A percentile compares a stretch with the other conserved stretches of the same genome.
phyloP scores from a whole-genome alignment of 2,888 invertebrate species.

The Allolobophora icterica region DNA sequence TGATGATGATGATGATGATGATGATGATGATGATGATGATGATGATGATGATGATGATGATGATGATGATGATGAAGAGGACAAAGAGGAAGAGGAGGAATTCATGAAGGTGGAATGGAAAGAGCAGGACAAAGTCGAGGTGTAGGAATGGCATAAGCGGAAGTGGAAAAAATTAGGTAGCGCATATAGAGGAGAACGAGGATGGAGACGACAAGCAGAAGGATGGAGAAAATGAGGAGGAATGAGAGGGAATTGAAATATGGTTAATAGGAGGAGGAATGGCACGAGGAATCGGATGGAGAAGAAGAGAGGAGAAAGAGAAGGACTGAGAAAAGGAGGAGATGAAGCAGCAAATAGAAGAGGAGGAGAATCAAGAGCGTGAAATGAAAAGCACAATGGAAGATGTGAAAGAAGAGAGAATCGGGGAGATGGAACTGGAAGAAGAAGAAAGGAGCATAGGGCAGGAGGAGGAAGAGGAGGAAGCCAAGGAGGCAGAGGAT shows the following conservation, averaged over 20 bases:
- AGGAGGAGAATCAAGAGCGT: neutral
- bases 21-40: no score
- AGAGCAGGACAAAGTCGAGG: no score
- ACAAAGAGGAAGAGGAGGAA: neutral
- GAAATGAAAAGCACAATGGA: neutral
- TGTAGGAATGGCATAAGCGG: no score
- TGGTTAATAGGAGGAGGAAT: neutral
- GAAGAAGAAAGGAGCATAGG: neutral
- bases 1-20: no score
- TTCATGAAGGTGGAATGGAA: no score
- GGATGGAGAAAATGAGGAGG: neutral
- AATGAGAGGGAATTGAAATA: neutral
- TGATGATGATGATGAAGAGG: neutral
- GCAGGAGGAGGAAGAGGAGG: neutral
- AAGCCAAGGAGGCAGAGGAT: no score
- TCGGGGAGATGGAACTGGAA: neutral
- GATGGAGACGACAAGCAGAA: neutral
- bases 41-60: no score
- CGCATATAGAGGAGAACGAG: neutral
- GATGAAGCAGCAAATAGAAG: neutral
- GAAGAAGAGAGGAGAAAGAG: neutral
- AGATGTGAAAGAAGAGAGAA: neutral
- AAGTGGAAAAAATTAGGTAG: neutral
- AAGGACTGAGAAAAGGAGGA: neutral
- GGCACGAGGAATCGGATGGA: neutral